Conservation (phyloP, 2,888 invertebrate genomes). For the Scaptodrosophila latifasciaeformis region DNA sequence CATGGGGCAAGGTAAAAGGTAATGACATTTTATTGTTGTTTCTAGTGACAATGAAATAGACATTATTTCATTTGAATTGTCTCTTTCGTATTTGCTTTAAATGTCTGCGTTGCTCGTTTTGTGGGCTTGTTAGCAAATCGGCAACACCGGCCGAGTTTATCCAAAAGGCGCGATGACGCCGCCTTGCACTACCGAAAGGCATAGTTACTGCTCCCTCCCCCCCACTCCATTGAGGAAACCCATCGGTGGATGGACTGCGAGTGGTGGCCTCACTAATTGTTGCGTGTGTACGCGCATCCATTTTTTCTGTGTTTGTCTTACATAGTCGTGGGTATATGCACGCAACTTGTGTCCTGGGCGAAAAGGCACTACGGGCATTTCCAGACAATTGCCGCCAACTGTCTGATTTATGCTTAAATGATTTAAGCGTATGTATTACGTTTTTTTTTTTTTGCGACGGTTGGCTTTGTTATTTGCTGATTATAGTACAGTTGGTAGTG, state of each 20-base stretch:
- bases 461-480: too few species aligned
- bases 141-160: not conserved
- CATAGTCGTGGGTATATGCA: too few species aligned
- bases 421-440: too few species aligned
- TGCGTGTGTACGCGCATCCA: conserved; percentile 6
- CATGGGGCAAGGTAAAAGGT: conserved; percentile 20
- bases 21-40: conserved; percentile 19
- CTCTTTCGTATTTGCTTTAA: conserved; percentile 6
- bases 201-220: too few species aligned
- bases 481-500: too few species aligned
- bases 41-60: conserved; percentile 28
- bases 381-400: not conserved
- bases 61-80: conserved; percentile 18
- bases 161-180: not conserved
- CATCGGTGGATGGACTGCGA: not conserved
- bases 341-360: conserved; percentile 3
- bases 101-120: conserved; percentile 1
- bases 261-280: conserved; percentile 8
- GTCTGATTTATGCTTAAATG: not conserved
- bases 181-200: conserved; percentile 1
- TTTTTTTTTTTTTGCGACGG: too few species aligned
- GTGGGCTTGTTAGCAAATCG: conserved; percentile 11
- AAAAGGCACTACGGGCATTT: conserved; percentile 5
- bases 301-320: not conserved
- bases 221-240: not conserved